phyloP scores from a whole-genome alignment of 2,113 vertebrate species.

The Takifugu bimaculatus region DNA sequence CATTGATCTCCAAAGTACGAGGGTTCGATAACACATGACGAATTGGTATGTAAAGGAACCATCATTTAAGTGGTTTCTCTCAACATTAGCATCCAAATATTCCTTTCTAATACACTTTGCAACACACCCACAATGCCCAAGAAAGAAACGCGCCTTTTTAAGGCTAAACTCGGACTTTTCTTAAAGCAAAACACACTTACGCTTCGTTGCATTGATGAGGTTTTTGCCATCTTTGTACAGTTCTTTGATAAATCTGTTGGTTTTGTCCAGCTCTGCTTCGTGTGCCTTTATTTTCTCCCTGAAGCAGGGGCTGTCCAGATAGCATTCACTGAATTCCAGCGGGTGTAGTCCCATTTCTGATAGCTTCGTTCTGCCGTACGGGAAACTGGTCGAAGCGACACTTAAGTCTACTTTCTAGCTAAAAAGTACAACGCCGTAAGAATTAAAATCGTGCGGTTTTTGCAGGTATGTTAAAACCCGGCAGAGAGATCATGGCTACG shows the following conservation, averaged over 20 bases:
- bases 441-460: neutral
- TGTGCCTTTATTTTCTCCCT: slow-evolving; percentile 89
- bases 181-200: slow-evolving; percentile 72
- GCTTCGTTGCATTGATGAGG: slow-evolving; percentile 92
- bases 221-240: slow-evolving; percentile 96
- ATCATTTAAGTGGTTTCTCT: too few relatives aligned
- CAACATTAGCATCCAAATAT: too few relatives aligned
- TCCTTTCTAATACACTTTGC: neutral
- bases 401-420: neutral
- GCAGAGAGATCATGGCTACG: slow-evolving; percentile 40
- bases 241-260: slow-evolving; percentile 97
- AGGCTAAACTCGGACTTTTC: neutral
- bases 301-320: slow-evolving; percentile 92
- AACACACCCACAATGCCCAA: neutral
- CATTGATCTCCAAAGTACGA: too few relatives aligned
- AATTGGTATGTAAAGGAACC: too few relatives aligned
- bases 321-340: slow-evolving; percentile 95
- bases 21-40: too few relatives aligned
- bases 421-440: neutral
- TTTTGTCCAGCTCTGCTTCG: slow-evolving; percentile 93
- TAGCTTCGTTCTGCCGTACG: slow-evolving; percentile 9
- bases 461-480: slow-evolving; percentile 6
- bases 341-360: slow-evolving; percentile 90
- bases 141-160: too few relatives aligned
- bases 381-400: slow-evolving; percentile 9